Conservation (phyloP, 23 tunicate genomes). For the Ciona savignyi region DNA sequence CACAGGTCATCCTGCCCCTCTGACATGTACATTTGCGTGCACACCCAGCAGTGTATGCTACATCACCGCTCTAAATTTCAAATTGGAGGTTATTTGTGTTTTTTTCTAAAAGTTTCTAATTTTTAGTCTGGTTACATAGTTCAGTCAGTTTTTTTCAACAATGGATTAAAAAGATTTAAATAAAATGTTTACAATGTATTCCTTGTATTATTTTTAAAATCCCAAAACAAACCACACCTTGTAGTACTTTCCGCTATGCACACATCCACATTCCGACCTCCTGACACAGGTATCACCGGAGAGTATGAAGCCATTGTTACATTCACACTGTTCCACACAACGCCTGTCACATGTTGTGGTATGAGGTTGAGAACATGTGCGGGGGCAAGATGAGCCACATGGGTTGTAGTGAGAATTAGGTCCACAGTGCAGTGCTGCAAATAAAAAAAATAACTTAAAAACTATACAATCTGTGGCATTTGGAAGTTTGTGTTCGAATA, state of each 20-base stretch:
- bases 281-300: slow-evolving; percentile 53
- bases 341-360: neutral
- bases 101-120: too few species aligned
- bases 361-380: slow-evolving; percentile 10
- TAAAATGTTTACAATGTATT: neutral
- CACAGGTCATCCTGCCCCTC: slow-evolving; percentile 12
- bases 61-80: slow-evolving; percentile 11
- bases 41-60: neutral
- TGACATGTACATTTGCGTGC: slow-evolving; percentile 10
- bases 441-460: too few species aligned
- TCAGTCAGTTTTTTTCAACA: too few species aligned
- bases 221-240: slow-evolving; percentile 31
- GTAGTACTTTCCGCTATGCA: slow-evolving; percentile 32
- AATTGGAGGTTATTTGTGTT: too few species aligned
- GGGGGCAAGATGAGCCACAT: slow-evolving; percentile 50
- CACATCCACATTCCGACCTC: slow-evolving; percentile 43
- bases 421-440: slow-evolving; percentile 34
- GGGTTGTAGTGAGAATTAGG: slow-evolving; percentile 50
- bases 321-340: slow-evolving; percentile 63
- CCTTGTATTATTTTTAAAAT: neutral
- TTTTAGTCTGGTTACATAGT: too few species aligned
- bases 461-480: neutral
- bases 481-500: neutral
- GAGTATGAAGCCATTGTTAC: slow-evolving; percentile 41
- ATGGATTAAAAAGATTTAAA: neutral